Conservation (phyloP, 2,888 invertebrate species). For the Dicyrtomina minuta region DNA sequence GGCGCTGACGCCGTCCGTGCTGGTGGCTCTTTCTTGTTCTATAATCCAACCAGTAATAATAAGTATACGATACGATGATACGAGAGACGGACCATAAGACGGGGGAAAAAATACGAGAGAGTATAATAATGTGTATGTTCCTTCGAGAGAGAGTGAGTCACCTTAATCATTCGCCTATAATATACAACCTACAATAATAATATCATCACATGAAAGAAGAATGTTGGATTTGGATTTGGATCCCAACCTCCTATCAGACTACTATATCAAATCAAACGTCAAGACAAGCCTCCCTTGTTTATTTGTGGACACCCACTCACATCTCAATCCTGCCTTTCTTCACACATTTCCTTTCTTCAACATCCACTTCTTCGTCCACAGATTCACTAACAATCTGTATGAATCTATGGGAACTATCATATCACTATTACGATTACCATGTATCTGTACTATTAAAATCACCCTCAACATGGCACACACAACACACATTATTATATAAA, state of each 20-base stretch:
- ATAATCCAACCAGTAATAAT: constrained; percentile 20
- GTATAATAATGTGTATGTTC: too few species aligned
- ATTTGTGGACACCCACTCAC: constrained; percentile 22
- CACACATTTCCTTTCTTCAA: too few species aligned
- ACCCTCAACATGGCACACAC: too few species aligned
- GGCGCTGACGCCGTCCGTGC: neutral
- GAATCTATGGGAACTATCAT: too few species aligned
- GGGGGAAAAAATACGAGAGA: neutral
- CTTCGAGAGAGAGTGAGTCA: constrained; percentile 12
- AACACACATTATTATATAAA: too few species aligned
- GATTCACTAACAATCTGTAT: too few species aligned
- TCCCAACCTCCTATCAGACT: constrained; percentile 23
- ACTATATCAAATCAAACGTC: constrained; percentile 26
- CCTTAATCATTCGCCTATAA: constrained; percentile 15
- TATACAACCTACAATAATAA: constrained; percentile 20
- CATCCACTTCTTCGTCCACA: too few species aligned
- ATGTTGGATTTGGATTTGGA: constrained; percentile 7
- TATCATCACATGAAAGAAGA: constrained; percentile 7
- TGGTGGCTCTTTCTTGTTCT: neutral
- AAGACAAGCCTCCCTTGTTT: constrained; percentile 22
- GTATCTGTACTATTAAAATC: too few species aligned
- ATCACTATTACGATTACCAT: too few species aligned
- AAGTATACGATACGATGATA: neutral
- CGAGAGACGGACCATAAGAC: neutral
- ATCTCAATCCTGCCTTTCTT: constrained; percentile 19